Evolutionary conservation across 2,113 vertebrate genomes (phyloP).

Genomic region (Otolemur garnettii): DNA sequence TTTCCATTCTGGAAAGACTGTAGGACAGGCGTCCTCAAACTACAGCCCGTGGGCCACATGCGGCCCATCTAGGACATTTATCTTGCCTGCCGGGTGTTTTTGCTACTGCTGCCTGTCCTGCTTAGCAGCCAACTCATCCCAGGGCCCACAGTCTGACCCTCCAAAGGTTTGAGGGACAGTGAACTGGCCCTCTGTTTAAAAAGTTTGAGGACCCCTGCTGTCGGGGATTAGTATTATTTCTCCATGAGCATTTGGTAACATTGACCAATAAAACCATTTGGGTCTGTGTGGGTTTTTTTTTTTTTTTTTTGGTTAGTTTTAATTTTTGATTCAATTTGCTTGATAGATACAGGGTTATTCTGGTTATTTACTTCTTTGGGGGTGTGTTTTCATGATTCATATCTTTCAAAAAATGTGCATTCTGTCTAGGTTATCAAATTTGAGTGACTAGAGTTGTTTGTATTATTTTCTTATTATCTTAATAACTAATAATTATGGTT

Average conservation of each 20-base stretch:
- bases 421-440: not conserved
- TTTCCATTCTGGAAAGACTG: not conserved
- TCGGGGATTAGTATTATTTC: not conserved
- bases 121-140: too few species aligned
- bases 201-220: too few species aligned
- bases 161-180: too few species aligned
- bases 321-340: not conserved
- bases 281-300: too few species aligned
- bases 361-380: not conserved
- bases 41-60: too few species aligned
- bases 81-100: too few species aligned
- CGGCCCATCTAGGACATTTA: too few species aligned
- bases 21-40: too few species aligned
- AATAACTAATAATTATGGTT: not conserved
- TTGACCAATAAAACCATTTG: not conserved
- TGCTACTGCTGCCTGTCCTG: too few species aligned
- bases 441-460: not conserved
- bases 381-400: not conserved
- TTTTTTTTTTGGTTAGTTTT: not conserved
- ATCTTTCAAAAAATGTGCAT: not conserved
- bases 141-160: too few species aligned
- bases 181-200: too few species aligned
- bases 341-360: not conserved
- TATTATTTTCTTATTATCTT: not conserved
- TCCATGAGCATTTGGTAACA: not conserved